These are phyloP conservation scores for Coranthus polyacanthus DNA, from an alignment of 2,797 vertebrate species.

Conservation along the genomic window DNA sequence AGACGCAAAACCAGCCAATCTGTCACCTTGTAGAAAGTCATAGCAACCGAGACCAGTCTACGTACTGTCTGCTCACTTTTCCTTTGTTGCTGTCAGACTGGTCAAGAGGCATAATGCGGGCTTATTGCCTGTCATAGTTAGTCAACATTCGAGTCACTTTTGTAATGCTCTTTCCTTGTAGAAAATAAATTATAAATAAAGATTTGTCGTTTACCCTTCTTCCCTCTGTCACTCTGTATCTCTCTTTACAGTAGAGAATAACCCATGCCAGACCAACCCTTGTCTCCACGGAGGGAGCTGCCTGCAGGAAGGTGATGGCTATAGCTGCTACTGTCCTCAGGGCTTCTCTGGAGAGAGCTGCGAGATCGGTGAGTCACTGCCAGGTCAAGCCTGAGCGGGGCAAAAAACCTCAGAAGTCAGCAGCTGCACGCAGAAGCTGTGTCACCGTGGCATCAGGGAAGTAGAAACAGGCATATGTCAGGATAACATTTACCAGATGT, in stretches of 20 bases:
- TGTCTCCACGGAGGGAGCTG: slow-evolving; percentile 95
- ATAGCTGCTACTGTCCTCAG: slow-evolving; percentile 92
- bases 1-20: slow-evolving; percentile 57
- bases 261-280: slow-evolving; percentile 93
- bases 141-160: slow-evolving; percentile 35
- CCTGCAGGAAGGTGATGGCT: slow-evolving; percentile 87
- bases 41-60: slow-evolving; percentile 25
- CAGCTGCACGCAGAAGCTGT: slow-evolving; percentile 43
- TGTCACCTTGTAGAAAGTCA: slow-evolving; percentile 69
- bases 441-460: slow-evolving; percentile 30
- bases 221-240: slow-evolving; percentile 1
- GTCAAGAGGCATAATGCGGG: neutral
- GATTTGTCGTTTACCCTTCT: slow-evolving; percentile 26
- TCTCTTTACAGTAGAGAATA: slow-evolving; percentile 77
- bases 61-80: slow-evolving; percentile 7
- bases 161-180: slow-evolving; percentile 29
- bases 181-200: slow-evolving; percentile 36
- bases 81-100: slow-evolving; percentile 61
- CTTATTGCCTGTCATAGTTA: slow-evolving; percentile 26
- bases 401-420: slow-evolving; percentile 51
- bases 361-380: slow-evolving; percentile 91
- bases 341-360: slow-evolving; percentile 97
- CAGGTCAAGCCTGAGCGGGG: slow-evolving; percentile 27
- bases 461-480: slow-evolving; percentile 41
- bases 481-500: slow-evolving; percentile 47